Conservation (phyloP, 2,888 invertebrate genomes). For the Druceiella hillmani region DNA sequence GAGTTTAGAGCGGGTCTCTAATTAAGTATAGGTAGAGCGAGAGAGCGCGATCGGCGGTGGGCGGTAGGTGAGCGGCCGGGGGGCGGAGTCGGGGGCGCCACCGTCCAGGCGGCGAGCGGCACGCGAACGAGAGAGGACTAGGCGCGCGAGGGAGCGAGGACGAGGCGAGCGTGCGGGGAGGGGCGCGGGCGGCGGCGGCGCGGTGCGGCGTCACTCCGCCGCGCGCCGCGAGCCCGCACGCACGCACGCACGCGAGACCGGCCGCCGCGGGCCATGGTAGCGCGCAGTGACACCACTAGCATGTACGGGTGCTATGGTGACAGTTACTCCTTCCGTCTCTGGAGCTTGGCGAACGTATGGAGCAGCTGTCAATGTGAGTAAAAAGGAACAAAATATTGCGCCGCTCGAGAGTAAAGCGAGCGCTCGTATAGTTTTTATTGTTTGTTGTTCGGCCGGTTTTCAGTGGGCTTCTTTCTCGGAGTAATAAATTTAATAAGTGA, state of each 20-base stretch:
- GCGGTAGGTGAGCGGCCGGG: conserved; percentile 21
- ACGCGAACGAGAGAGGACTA: conserved; percentile 29
- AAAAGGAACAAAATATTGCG: too few relatives aligned
- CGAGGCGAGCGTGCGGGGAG: conserved; percentile 33
- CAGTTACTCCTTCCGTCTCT: conserved; percentile 71
- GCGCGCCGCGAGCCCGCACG: conserved; percentile 43
- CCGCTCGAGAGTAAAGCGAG: too few relatives aligned
- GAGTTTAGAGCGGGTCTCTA: conserved; percentile 29
- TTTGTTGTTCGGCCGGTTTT: too few relatives aligned
- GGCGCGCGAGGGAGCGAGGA: conserved; percentile 30
- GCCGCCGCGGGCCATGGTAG: conserved; percentile 70
- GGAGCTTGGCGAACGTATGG: conserved; percentile 73
- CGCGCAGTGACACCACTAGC: conserved; percentile 72
- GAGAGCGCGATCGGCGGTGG: conserved; percentile 20
- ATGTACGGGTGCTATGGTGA: conserved; percentile 70
- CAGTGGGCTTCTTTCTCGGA: too few relatives aligned
- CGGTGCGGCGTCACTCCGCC: conserved; percentile 35
- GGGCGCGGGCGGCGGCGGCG: conserved; percentile 30
- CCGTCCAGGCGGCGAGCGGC: conserved; percentile 27
- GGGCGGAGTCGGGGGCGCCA: conserved; percentile 26
- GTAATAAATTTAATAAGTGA: too few relatives aligned
- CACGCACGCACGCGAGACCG: conserved; percentile 34
- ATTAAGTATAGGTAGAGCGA: conserved; percentile 43
- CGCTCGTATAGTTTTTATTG: too few relatives aligned
- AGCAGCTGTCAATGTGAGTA: conserved; percentile 71